Base-by-base conservation (phyloP, 2,888 invertebrate species). In the Sphaeridia pumilis region DNA sequence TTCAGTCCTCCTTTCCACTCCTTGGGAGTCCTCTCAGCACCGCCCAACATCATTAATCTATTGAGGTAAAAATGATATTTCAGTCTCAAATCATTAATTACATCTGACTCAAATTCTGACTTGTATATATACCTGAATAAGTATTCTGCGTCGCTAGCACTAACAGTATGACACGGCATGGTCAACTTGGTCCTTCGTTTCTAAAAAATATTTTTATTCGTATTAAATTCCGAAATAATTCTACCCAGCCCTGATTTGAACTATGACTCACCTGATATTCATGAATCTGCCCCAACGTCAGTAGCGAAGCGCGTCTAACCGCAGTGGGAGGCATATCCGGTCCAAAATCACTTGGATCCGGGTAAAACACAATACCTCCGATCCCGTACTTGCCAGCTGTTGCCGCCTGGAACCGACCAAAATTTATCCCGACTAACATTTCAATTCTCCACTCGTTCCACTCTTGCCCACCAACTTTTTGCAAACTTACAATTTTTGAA, bases 271-370 rank as follows among this genome's bases (percentile, higher is more conserved):
- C 64, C 58, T 64, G 64, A 38, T 58, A 56, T 46, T 64, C 62
- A 47, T 62, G 64, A 38, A 64, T 59, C 52, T 64, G 58, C 38
- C 57, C 60, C n/a, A 64, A 45, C 10, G 60, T 59, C 31, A 60
- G 58, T n/a, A 64, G 54, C 28, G 64, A 64, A 36, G 57, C 53
- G 42, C 60, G 54, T 21, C 56, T 48, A 41, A 60, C 49, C 22
- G 61, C 61, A 41, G 47, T 54, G 22, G 56, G 28, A 20, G 61
- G 60, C 44, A 64, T 55, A 25, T 47, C 34, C 20, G 61, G 60
- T 28, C 64, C 62, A 52, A 63, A 59, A 54, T 64, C 64, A 36
- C 55, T 49, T 5, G 64, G 62, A 46, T 64, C 62, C 17, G 64
- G 59, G 49, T 64, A 64, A 51, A 64, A 64, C 25, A 64, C 50